Evolutionary conservation across 2,888 invertebrate genomes (phyloP), one percentile per base, ranked within the genome.

Genomic region (Hydropsyche betteni): DNA sequence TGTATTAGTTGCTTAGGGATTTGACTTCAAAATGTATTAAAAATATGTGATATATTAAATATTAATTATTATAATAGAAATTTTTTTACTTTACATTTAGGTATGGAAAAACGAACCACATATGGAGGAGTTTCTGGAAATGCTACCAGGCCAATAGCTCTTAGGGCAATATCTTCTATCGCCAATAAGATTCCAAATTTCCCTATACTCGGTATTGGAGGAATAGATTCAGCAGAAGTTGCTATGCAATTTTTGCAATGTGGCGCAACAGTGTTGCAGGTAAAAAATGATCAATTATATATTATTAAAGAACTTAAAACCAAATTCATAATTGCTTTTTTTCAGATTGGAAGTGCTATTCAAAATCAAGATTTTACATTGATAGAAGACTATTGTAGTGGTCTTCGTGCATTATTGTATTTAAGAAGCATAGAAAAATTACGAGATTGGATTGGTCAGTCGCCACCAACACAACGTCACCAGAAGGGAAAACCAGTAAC

Each of bases 341-440:
- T 64, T n/a, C 81, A 94, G 93, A 90, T 98, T 75, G 96, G 99
- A 85, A 98, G 98, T 81, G 96, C 99, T 0, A 91, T 99, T 24
- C 99, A 99, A 85, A 99, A 99, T 86, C 99, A 99, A 87, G 99
- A 99, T 85, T 99, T 98, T 83, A 98, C 98, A 0, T 87, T 99
- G 0, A 93, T 99, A 68, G 95, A 98, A 8, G 99, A 99, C 85
- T 99, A 99, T 83, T 90, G 93, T 75, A 94, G 92, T 0, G 97
- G 97, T 0, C 86, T 99, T 10, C 95, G 95, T 84, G 90, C 97
- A 0, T 84, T 98, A 44, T 85, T 99, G 6, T 98, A 97, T 83
- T 85, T 98, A 8, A 89, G 93, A 80, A 90, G 91, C 0, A 84
- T 86, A 76, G 88, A 94, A 5, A 88, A 91, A 7, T 86, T 89